Conservation (phyloP, 2,888 invertebrate genomes). For the Thysanoteuthis rhombus region DNA sequence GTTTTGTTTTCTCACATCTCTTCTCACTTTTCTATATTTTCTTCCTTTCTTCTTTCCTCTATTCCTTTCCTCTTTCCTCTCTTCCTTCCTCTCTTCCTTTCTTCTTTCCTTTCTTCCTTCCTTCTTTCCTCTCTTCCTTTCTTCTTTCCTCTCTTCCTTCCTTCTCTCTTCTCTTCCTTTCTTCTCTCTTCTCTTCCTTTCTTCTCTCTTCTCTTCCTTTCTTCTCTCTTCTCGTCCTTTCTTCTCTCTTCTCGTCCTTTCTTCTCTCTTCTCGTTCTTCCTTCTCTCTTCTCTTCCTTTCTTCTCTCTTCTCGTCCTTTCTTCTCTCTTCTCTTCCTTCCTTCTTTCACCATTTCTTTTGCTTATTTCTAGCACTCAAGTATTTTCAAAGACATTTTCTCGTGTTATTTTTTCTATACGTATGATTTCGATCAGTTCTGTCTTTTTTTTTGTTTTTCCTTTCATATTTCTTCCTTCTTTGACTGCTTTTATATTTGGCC, state of each 20-base stretch:
- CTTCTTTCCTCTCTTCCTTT: background rate
- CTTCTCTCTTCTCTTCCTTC: background rate
- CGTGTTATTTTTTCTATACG: too few species aligned
- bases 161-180: background rate
- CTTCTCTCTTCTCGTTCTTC: background rate
- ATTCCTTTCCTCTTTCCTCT: too few species aligned
- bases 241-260: background rate
- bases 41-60: background rate
- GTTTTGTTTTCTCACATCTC: background rate
- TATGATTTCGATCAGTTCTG: too few species aligned
- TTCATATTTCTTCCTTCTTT: too few species aligned
- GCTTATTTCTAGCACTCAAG: too few species aligned
- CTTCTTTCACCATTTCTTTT: too few species aligned
- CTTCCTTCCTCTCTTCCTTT: background rate
- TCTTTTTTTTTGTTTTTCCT: too few species aligned
- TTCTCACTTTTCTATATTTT: background rate
- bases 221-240: background rate
- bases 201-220: background rate
- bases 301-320: background rate
- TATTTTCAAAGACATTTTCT: too few species aligned
- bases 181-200: background rate
- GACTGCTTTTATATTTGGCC: too few species aligned
- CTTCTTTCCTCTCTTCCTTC: background rate
- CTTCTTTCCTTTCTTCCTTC: background rate
- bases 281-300: too few species aligned